Conservation (phyloP, 2,888 invertebrate species). For the Microctonus brassicae region DNA sequence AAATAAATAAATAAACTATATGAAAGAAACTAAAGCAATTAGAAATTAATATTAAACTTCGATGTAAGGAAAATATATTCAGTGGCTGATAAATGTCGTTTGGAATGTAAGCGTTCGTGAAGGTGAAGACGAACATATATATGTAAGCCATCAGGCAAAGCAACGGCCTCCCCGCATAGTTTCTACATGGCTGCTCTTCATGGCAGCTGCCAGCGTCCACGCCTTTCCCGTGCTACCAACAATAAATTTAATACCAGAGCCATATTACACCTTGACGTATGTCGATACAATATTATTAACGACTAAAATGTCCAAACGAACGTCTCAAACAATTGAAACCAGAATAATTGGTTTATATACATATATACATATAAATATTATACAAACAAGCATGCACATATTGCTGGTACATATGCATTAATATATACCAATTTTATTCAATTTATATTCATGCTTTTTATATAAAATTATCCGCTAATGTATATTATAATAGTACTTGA, state of each 20-base stretch:
- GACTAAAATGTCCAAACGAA: background rate
- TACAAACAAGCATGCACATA: no score
- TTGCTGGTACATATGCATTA: background rate
- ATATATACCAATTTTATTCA: background rate
- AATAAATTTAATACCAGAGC: constrained; percentile 48
- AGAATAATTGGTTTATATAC: background rate
- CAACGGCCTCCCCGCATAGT: constrained; percentile 32
- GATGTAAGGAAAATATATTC: background rate
- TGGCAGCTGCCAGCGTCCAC: constrained; percentile 49
- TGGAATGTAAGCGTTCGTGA: background rate
- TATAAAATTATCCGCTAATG: no score
- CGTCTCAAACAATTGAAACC: background rate
- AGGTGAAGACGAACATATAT: constrained; percentile 12
- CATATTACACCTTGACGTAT: constrained; percentile 33
- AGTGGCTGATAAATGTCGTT: background rate
- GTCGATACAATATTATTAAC: constrained; percentile 35
- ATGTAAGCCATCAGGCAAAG: constrained; percentile 20
- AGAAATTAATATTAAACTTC: background rate
- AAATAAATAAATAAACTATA: no score
- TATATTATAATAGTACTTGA: no score
- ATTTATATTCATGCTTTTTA: background rate
- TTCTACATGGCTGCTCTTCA: constrained; percentile 38
- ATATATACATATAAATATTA: background rate
- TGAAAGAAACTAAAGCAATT: no score
- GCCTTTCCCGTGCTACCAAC: constrained; percentile 48